Base-by-base conservation (phyloP, 2,888 invertebrate species). In the Sarcophaga carnaria region DNA sequence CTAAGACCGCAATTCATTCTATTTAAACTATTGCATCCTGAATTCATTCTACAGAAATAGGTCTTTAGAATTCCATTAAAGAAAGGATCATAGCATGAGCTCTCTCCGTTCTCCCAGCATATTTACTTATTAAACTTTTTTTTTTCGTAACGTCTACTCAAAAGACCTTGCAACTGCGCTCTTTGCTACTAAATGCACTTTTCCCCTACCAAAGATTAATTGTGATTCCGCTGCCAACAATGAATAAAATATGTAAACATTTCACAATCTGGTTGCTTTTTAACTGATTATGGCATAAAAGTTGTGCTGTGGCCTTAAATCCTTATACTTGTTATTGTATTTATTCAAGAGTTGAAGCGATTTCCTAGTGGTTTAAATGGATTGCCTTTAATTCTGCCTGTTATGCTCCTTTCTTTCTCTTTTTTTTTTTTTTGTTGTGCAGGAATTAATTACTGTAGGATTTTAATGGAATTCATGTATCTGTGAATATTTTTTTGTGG, bases 361-460 rank as follows among this genome's bases (percentile, higher is more conserved):
- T 27, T 59, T 71, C 27, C 59, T 71, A 59, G 59, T 59, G 59
- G 20, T 49, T 70, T 17, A 71, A 37, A n/a, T 59, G n/a, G n/a
- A 60, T 20, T 37, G 37, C 8, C 2, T 37, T 37, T 37, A 37
- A 37, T 37, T 10, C 37, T 37, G 37, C 37, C 37, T 37, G 8
- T 37, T 37, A 2, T 37, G 37, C 4, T 45, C 2, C 45, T 4
- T 67, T 4, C 20, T 2, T 45, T 45, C 8, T 37, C 10, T 49
- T 14, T 20, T 67, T 70, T 17, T 49, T 14, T 20, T 67, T 8
- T 8, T 49, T 14, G n/a, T 67, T 70, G 12, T 54, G 10, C 11
- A 20, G 4, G 59, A 64, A 59, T 63, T 22, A 64, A 66, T 80
- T 72, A 72, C 37, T 54, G 64, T 72, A 5, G 37, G 49, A 17